These are phyloP conservation scores for Amblyteles armatorius DNA, from an alignment of 2,888 invertebrate genomes.

Conservation along the genomic window DNA sequence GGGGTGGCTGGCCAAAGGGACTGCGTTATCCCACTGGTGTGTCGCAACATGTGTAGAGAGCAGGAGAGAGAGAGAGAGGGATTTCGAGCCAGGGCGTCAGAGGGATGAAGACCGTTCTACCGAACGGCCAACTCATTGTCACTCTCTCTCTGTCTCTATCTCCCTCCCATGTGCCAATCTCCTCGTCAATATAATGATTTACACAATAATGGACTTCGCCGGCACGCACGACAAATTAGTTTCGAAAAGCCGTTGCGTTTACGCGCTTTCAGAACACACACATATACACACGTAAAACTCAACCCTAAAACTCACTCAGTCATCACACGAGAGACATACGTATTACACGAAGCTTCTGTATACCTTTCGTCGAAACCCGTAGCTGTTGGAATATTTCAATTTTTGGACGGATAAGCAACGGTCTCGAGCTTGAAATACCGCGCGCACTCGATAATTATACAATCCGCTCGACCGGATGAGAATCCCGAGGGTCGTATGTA, in stretches of 20 bases:
- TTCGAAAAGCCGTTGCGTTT: slow-evolving; percentile 60
- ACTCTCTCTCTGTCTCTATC: slow-evolving; percentile 63
- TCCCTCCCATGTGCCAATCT: slow-evolving; percentile 64
- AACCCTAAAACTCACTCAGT: slow-evolving; percentile 45
- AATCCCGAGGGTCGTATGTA: slow-evolving; percentile 37
- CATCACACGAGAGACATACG: slow-evolving; percentile 6
- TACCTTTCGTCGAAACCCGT: not conserved
- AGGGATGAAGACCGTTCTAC: slow-evolving; percentile 48
- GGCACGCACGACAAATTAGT: slow-evolving; percentile 68
- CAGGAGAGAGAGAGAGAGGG: not conserved
- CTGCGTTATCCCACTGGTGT: slow-evolving; percentile 43
- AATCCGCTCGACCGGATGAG: slow-evolving; percentile 40
- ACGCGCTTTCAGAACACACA: slow-evolving; percentile 47
- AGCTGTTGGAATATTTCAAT: not conserved
- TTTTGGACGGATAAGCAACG: slow-evolving; percentile 18
- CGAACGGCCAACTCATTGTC: slow-evolving; percentile 73
- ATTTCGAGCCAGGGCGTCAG: slow-evolving; percentile 1
- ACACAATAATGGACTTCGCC: slow-evolving; percentile 82
- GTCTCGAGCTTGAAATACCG: not conserved
- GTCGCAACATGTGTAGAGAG: slow-evolving; percentile 48
- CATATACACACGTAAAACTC: slow-evolving; percentile 32
- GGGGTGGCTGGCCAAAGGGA: slow-evolving; percentile 75
- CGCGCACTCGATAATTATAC: slow-evolving; percentile 13
- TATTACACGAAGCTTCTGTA: not conserved
- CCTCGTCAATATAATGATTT: slow-evolving; percentile 77